Conservation (phyloP, 2,113 vertebrate species). For the Pelusios castaneus region DNA sequence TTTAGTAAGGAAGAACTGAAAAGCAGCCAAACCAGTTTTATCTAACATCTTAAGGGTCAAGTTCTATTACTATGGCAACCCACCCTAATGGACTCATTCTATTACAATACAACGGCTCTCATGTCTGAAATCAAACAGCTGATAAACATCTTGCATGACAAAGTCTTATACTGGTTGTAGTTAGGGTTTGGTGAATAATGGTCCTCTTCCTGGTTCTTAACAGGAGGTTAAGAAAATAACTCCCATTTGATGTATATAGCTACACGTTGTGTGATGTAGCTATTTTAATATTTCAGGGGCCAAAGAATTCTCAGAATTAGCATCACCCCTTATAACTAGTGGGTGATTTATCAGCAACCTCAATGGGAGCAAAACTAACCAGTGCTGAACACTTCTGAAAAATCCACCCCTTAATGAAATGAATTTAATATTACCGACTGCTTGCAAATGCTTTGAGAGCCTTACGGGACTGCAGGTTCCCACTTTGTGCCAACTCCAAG, state of each 20-base stretch:
- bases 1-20: too few species aligned
- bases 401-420: background rate
- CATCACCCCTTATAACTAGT: background rate
- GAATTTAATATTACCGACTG: background rate
- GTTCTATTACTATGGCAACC: too few species aligned
- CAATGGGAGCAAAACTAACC: background rate
- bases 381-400: background rate
- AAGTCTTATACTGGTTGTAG: background rate
- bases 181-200: background rate
- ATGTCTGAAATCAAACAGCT: background rate
- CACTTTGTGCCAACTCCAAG: background rate
- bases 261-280: accelerated
- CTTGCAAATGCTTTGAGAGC: background rate
- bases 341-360: background rate
- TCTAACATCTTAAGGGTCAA: too few species aligned
- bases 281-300: background rate
- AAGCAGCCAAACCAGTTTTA: too few species aligned
- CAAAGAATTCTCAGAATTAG: background rate
- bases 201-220: background rate
- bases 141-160: background rate
- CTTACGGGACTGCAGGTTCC: background rate
- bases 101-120: too few species aligned
- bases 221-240: background rate
- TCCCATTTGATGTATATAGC: accelerated
- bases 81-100: too few species aligned